Evolutionary conservation across 2,113 vertebrate genomes (phyloP).

Genomic region (Zosterops borbonicus): DNA sequence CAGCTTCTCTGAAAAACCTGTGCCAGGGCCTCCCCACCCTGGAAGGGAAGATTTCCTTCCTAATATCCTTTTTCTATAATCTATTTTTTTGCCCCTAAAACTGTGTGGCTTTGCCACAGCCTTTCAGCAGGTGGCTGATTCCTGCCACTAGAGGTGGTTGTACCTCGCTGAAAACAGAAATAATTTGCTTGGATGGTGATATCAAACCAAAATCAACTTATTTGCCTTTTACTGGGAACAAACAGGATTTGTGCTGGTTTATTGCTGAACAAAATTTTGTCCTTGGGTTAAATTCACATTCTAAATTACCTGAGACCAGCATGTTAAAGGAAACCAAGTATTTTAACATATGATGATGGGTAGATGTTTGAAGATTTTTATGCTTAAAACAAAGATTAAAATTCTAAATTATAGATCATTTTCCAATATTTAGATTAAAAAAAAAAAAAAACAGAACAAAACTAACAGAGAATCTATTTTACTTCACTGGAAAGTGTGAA

Average conservation of each 20-base stretch:
- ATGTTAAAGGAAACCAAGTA: background rate
- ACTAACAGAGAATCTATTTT: background rate
- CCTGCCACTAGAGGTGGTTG: background rate
- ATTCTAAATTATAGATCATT: background rate
- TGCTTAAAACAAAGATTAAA: background rate
- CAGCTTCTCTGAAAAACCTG: background rate
- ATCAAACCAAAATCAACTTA: background rate
- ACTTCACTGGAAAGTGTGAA: background rate
- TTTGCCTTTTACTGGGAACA: background rate
- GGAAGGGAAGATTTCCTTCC: background rate
- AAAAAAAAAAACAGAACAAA: background rate
- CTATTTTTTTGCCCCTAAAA: background rate
- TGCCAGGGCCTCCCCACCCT: accelerated
- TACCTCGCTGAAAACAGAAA: background rate
- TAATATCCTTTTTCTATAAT: background rate
- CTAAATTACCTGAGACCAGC: background rate
- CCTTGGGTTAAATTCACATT: background rate
- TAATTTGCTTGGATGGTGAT: background rate
- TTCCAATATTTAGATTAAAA: background rate
- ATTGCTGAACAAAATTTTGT: background rate
- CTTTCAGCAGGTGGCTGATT: background rate
- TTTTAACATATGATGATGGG: background rate
- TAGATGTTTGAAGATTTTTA: background rate
- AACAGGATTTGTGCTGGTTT: background rate
- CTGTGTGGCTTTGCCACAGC: background rate